Percentiles rank a stretch among this genome's conserved stretches.
Evolutionary conservation across 2,797 vertebrate genomes (phyloP).

Genomic region (Perodicticus potto): DNA sequence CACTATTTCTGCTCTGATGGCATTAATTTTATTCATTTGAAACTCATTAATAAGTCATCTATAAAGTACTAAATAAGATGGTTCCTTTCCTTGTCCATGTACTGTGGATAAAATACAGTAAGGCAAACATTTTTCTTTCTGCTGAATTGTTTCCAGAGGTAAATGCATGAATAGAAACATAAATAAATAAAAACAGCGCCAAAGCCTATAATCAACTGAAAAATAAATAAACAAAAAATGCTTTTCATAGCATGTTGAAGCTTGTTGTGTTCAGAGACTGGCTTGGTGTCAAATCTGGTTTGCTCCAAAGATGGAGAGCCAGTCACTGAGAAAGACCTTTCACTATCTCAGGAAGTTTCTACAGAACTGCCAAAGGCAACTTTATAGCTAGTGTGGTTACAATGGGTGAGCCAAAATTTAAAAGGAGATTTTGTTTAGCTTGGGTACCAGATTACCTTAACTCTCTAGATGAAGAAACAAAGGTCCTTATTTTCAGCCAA

Average conservation of each 20-base stretch:
- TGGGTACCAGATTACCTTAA: not conserved
- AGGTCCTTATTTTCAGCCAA: not conserved
- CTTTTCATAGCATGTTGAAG: conserved; percentile 57
- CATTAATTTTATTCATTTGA: conserved; percentile 31
- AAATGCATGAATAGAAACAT: conserved; percentile 47
- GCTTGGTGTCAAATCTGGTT: conserved; percentile 30
- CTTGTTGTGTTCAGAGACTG: conserved; percentile 30
- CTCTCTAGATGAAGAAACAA: not conserved
- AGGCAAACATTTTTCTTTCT: conserved; percentile 8
- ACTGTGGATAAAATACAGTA: not conserved
- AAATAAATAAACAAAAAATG: conserved; percentile 54
- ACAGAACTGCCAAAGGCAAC: not conserved
- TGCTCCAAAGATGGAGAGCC: conserved; percentile 4
- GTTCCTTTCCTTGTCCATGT: not conserved
- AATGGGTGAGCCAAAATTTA: not conserved
- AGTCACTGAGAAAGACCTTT: not conserved
- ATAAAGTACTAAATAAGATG: not conserved
- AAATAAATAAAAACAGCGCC: conserved; percentile 59
- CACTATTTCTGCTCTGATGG: not conserved
- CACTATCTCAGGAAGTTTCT: not conserved
- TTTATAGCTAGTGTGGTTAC: not conserved
- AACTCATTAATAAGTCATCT: not conserved
- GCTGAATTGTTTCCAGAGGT: not conserved
- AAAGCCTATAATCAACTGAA: conserved; percentile 38
- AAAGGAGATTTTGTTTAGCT: conserved; percentile 20